These are phyloP conservation scores for Pyrochroa serraticornis DNA, from an alignment of 2,888 invertebrate genomes.

Conservation along the genomic window DNA sequence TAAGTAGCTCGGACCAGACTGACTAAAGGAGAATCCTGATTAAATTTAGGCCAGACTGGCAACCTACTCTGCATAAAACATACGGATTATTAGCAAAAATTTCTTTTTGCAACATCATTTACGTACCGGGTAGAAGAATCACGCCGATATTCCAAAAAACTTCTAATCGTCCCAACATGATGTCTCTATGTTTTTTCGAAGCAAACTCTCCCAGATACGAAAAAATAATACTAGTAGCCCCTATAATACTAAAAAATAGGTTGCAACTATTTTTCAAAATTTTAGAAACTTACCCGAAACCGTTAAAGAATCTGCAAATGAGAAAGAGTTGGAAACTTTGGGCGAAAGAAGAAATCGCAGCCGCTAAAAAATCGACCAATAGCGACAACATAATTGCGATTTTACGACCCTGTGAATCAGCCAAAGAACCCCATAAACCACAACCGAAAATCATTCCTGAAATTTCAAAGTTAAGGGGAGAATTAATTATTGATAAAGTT, in stretches of 20 bases:
- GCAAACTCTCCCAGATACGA: conserved; percentile 67
- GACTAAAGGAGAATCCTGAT: conserved; percentile 31
- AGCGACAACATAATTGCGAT: conserved; percentile 69
- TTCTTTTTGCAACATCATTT: not conserved
- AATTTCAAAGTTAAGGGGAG: too few relatives aligned
- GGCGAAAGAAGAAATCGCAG: conserved; percentile 64
- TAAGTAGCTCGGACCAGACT: conserved; percentile 39
- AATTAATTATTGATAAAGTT: conserved; percentile 42
- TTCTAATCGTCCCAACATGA: conserved; percentile 64
- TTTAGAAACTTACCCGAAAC: conserved; percentile 60
- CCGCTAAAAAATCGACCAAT: conserved; percentile 64
- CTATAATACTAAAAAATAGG: conserved; percentile 60
- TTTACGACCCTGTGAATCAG: conserved; percentile 71
- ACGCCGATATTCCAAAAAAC: conserved; percentile 68
- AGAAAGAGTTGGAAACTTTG: conserved; percentile 65
- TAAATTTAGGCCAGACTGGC: conserved; percentile 30
- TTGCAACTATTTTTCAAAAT: conserved; percentile 7
- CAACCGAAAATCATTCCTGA: conserved; percentile 73
- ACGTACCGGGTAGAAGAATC: conserved; percentile 64
- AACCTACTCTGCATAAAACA: conserved; percentile 35
- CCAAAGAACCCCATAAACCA: conserved; percentile 74
- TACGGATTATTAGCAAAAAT: not conserved
- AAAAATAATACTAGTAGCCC: conserved; percentile 66
- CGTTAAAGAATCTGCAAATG: conserved; percentile 68
- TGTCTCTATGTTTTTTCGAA: conserved; percentile 62